A percentile compares a stretch with the other conserved stretches of the same genome.
phyloP scores from a whole-genome alignment of 2,113 vertebrate species.

The Heteronetta atricapilla region DNA sequence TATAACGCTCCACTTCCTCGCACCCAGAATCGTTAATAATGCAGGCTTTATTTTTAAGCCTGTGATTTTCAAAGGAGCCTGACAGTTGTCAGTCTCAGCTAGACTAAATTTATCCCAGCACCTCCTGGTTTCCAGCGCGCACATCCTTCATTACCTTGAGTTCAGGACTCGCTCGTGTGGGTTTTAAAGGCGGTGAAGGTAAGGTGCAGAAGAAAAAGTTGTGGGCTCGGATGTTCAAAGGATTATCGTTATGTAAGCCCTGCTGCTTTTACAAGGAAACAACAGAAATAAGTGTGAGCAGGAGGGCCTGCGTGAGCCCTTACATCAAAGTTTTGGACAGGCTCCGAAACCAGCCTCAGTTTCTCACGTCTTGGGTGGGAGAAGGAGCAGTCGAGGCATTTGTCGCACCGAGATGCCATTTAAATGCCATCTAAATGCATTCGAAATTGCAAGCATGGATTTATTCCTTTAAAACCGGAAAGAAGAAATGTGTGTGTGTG shows the following conservation, averaged over 20 bases:
- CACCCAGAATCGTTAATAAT: neutral
- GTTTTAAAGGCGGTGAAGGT: neutral
- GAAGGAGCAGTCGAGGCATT: neutral
- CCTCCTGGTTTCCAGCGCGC: constrained; percentile 1
- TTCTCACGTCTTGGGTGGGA: neutral
- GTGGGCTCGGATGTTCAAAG: neutral
- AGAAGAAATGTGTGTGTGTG: accelerated
- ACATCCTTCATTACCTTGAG: neutral
- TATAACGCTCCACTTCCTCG: neutral
- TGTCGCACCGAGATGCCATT: neutral
- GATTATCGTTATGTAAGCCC: neutral
- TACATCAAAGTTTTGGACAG: neutral
- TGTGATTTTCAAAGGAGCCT: neutral
- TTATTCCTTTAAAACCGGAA: neutral
- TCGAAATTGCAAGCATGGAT: neutral
- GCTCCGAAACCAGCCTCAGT: neutral
- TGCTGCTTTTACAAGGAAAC: neutral
- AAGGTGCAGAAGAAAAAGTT: neutral
- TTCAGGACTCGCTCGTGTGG: neutral
- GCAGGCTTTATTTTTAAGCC: constrained; percentile 3
- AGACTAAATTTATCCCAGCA: constrained; percentile 30
- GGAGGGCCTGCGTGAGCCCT: neutral
- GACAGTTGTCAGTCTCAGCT: constrained; percentile 24
- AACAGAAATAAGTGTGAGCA: neutral
- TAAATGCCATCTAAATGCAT: neutral